Evolutionary conservation across 1,140 invertebrate genomes (phyloP).

Genomic region (Acyrthosiphon pisum): DNA sequence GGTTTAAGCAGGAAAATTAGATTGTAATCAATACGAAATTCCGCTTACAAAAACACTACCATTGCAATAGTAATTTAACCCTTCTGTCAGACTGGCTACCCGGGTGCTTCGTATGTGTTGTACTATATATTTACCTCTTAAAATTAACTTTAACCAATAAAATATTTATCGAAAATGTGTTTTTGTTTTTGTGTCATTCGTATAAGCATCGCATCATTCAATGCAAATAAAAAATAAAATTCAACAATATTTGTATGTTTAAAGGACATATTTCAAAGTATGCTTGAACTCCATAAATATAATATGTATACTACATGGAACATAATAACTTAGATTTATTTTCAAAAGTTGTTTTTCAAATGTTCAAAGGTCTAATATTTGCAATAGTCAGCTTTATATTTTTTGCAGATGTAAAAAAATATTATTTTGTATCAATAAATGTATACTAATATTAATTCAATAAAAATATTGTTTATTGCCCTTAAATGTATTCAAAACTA

Average conservation of each 20-base stretch:
- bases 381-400: slow-evolving; percentile 4
- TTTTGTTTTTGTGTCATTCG: neutral
- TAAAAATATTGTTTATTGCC: slow-evolving; percentile 26
- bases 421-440: slow-evolving; percentile 11
- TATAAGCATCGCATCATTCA: neutral
- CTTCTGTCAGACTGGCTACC: neutral
- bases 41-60: neutral
- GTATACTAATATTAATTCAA: neutral
- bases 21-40: slow-evolving; percentile 31
- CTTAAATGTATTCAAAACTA: neutral
- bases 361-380: slow-evolving; percentile 7
- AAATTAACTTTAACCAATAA: neutral
- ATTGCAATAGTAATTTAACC: neutral
- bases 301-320: neutral
- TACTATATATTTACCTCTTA: neutral
- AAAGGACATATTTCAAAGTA: neutral
- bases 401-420: neutral
- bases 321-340: slow-evolving; percentile 23
- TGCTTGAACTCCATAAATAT: neutral
- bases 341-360: no score
- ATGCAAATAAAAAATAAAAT: neutral
- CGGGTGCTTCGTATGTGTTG: no score
- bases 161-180: neutral
- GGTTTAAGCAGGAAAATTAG: neutral
- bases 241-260: neutral